Evolutionary conservation across 2,797 vertebrate genomes (phyloP).

Genomic region (Tokudaia muenninki): DNA sequence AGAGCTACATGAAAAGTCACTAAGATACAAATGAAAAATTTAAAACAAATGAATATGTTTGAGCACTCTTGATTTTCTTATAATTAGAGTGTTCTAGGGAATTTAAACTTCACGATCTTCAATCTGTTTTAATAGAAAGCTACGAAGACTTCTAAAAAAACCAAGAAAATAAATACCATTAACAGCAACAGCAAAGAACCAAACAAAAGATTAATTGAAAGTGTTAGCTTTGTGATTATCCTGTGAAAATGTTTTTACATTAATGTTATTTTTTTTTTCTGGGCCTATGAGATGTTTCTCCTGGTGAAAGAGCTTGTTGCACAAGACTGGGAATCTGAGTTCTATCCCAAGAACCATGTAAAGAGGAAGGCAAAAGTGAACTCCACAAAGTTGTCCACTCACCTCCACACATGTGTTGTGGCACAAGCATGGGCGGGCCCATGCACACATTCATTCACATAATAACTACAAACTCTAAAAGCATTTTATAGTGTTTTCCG

Average conservation of each 20-base stretch:
- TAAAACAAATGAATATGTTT: background rate
- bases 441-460: background rate
- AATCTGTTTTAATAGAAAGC: background rate
- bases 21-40: background rate
- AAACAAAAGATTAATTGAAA: background rate
- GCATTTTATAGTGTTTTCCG: background rate
- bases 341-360: too few relatives aligned
- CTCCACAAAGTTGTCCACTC: background rate
- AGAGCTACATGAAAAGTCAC: background rate
- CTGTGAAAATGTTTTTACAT: background rate
- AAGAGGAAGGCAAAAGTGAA: background rate
- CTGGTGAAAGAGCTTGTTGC: background rate
- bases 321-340: background rate
- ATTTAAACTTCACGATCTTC: background rate
- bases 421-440: background rate
- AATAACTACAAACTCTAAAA: background rate
- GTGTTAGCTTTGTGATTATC: background rate
- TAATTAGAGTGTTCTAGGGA: background rate
- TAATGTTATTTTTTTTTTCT: background rate
- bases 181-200: background rate
- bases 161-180: background rate
- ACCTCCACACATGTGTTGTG: background rate
- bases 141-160: slow-evolving; percentile 7
- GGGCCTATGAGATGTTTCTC: background rate
- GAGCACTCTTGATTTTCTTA: background rate